phyloP scores from a whole-genome alignment of 2,888 invertebrate genomes.

The Microctonus brassicae region DNA sequence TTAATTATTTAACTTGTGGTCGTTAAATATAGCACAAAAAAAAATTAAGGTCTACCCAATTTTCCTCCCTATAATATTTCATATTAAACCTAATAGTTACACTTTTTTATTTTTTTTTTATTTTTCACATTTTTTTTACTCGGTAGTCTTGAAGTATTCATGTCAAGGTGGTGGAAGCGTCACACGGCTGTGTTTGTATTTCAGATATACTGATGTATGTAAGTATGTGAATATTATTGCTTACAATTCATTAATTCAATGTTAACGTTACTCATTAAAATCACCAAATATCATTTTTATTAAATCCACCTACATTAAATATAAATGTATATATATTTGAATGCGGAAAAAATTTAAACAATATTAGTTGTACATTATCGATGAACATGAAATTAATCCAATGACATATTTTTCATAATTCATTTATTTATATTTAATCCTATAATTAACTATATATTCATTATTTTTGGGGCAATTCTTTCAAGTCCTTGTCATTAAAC shows the following conservation, averaged over 20 bases:
- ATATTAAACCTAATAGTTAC: neutral
- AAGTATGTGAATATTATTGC: conserved; percentile 5
- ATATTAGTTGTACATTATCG: too few relatives aligned
- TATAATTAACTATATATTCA: neutral
- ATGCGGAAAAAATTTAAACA: too few relatives aligned
- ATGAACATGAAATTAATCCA: too few relatives aligned
- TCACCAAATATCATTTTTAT: neutral
- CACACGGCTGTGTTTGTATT: conserved; percentile 54
- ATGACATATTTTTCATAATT: too few relatives aligned
- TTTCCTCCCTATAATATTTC: too few relatives aligned
- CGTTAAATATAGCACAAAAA: too few relatives aligned
- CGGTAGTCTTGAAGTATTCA: conserved; percentile 50
- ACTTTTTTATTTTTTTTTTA: neutral
- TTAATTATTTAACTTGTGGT: too few relatives aligned
- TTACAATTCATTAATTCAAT: neutral
- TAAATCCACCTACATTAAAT: too few relatives aligned
- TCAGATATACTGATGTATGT: conserved; percentile 31
- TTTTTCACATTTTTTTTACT: conserved; percentile 4
- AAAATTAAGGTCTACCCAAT: too few relatives aligned
- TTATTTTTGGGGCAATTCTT: neutral
- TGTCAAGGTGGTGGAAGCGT: conserved; percentile 64
- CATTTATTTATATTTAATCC: too few relatives aligned
- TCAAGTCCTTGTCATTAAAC: too few relatives aligned
- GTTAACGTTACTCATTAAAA: neutral
- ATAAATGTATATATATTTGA: too few relatives aligned